These are phyloP conservation scores for Phthorimaea operculella DNA, from an alignment of 1,140 invertebrate species.

Conservation along the genomic window DNA sequence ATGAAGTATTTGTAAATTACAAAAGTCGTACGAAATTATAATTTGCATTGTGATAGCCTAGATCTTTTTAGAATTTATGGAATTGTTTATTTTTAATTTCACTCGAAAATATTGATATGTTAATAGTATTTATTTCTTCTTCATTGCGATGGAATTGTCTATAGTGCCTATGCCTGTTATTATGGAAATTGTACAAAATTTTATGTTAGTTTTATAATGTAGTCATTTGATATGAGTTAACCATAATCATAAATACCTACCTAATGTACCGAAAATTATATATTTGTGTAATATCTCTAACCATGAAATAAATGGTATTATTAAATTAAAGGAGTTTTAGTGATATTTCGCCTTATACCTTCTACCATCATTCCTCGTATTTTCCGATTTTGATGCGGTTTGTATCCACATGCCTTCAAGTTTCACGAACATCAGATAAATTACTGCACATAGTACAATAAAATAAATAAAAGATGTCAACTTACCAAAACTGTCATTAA, in stretches of 20 bases:
- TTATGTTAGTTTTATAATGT: conserved; percentile 41
- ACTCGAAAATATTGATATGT: conserved; percentile 37
- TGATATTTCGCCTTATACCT: not conserved
- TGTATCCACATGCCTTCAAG: too few relatives aligned
- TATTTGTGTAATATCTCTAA: conserved; percentile 60
- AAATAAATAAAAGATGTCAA: too few relatives aligned
- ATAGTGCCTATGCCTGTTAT: not conserved
- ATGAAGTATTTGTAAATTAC: conserved; percentile 55
- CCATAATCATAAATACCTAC: conserved; percentile 44
- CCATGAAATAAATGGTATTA: conserved; percentile 58
- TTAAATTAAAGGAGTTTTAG: not conserved
- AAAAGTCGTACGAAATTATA: conserved; percentile 45
- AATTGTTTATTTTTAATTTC: conserved; percentile 12
- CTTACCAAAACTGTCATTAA: too few relatives aligned
- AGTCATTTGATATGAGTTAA: conserved; percentile 56
- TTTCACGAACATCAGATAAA: too few relatives aligned
- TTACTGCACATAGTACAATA: too few relatives aligned
- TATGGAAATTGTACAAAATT: conserved; percentile 53
- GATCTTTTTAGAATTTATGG: conserved; percentile 40
- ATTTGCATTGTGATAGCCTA: conserved; percentile 59
- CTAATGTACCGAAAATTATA: conserved; percentile 44
- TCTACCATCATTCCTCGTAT: not conserved
- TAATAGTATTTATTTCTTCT: conserved; percentile 40
- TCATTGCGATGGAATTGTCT: conserved; percentile 27
- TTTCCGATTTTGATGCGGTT: too few relatives aligned